These are phyloP conservation scores for Cylloceria caligata DNA, from an alignment of 2,888 invertebrate species.

Conservation along the genomic window DNA sequence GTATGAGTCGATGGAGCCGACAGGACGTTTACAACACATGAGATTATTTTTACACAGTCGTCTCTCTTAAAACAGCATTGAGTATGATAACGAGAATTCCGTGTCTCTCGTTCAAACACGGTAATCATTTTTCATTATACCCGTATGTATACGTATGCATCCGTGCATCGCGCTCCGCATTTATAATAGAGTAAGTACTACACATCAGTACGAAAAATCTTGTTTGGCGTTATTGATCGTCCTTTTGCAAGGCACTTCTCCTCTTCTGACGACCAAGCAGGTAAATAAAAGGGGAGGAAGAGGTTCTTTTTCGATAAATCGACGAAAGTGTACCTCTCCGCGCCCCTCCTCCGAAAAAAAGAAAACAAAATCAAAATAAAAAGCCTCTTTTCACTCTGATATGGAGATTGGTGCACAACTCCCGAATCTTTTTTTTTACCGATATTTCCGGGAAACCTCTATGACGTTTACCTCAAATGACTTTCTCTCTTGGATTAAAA, in stretches of 20 bases:
- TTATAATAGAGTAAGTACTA: slow-evolving; percentile 57
- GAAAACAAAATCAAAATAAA: slow-evolving; percentile 36
- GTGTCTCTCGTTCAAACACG: slow-evolving; percentile 45
- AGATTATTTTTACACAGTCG: slow-evolving; percentile 31
- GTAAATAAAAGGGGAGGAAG: slow-evolving; percentile 61
- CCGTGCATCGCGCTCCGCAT: slow-evolving; percentile 55
- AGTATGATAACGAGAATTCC: slow-evolving; percentile 48
- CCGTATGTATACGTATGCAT: slow-evolving; percentile 50
- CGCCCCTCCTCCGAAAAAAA: not conserved
- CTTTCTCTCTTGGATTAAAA: not conserved
- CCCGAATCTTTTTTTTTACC: slow-evolving; percentile 48
- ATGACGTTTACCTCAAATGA: not conserved
- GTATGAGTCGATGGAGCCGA: slow-evolving; percentile 59
- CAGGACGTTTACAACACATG: slow-evolving; percentile 38
- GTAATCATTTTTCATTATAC: slow-evolving; percentile 25
- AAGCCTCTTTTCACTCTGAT: slow-evolving; percentile 58
- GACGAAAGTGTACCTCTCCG: not conserved
- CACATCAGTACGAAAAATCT: slow-evolving; percentile 65
- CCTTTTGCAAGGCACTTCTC: slow-evolving; percentile 68
- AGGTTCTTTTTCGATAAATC: slow-evolving; percentile 5
- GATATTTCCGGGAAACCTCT: slow-evolving; percentile 8
- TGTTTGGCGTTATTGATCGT: slow-evolving; percentile 68
- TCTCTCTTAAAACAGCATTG: slow-evolving; percentile 35
- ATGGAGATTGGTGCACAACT: slow-evolving; percentile 61
- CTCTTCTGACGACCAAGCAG: slow-evolving; percentile 64